These are phyloP conservation scores for Pollicipes pollicipes DNA, from an alignment of 1,140 invertebrate species.

Conservation along the genomic window DNA sequence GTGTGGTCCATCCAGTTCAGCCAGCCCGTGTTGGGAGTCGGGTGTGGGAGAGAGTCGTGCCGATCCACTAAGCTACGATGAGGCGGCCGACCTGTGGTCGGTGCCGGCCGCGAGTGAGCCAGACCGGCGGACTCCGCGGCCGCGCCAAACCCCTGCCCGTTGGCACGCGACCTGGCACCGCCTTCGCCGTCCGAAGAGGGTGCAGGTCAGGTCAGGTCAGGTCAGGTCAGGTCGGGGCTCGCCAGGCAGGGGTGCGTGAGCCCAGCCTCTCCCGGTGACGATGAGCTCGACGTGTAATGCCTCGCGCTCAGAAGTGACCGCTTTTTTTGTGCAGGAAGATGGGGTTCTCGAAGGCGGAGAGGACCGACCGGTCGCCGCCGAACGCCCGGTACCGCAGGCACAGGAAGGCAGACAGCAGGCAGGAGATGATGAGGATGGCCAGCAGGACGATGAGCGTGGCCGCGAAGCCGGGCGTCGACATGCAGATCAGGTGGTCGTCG, in stretches of 20 bases:
- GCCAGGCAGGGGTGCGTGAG: no score
- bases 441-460: constrained; percentile 61
- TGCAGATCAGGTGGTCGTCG: constrained; percentile 53
- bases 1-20: no score
- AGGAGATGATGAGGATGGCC: constrained; percentile 58
- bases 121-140: no score
- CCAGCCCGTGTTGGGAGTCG: no score
- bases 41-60: no score
- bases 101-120: no score
- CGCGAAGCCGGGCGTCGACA: constrained; percentile 77
- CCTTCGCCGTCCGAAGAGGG: neutral
- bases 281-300: neutral
- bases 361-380: constrained; percentile 31
- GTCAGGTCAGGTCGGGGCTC: no score
- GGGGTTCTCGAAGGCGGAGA: constrained; percentile 20
- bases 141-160: no score
- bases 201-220: neutral
- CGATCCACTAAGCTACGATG: no score
- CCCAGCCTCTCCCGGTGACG: neutral
- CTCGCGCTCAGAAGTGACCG: constrained; percentile 17
- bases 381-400: constrained; percentile 43
- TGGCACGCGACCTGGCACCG: no score
- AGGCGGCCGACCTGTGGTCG: no score
- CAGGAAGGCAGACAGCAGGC: constrained; percentile 60
- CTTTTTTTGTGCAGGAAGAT: constrained; percentile 20